Evolutionary conservation across 1,140 invertebrate genomes (phyloP), one percentile per base, ranked within the genome.

Genomic region (Temnothorax nylanderi): DNA sequence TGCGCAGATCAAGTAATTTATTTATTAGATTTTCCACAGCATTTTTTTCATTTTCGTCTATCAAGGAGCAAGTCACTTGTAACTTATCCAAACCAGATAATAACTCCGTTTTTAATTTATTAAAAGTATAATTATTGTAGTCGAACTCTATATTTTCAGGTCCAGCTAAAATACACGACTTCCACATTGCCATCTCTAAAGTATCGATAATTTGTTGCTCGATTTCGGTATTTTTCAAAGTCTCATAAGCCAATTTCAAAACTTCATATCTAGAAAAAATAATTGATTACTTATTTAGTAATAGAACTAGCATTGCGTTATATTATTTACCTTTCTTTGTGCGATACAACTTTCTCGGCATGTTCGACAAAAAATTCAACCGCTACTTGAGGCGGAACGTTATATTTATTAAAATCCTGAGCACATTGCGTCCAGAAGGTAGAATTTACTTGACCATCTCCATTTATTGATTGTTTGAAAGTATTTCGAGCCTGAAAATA

Each of bases 351-450:
- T 87, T 95, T 94, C 58, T 95, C 94, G 4, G 95, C 94, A 85
- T 96, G 94, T 54, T 95, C 90, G 6, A 96, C 93, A 26, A 96
- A 96, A 93, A 97, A 97, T 88, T 96, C 93, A 11, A 96, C 95
- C 10, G 96, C 96, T 58, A 95, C 93, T 85, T 96, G 93, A 58
- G 96, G 95, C 8, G 94, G 89, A 1, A 97, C 96, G 1, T 96
- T 90, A 51, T 96, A 94, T 81, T 95, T 94, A 90, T 96, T 95
- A 85, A 97, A 96, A 76, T 96, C 95, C 80, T 94, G 89, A 69
- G 96, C 95, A 89, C 96, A 97, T 86, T 96, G 93, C 13, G 94
- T 94, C 94, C 96, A 96, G 91, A 97, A 97, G 2, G 93, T 65
- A 18, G 94, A 94, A 10, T 95, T 87, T 62, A 95, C 91, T 85